A percentile compares a stretch with the other conserved stretches of the same genome.
phyloP scores from a whole-genome alignment of 2,797 vertebrate species.

The Pangasius larnaudii region DNA sequence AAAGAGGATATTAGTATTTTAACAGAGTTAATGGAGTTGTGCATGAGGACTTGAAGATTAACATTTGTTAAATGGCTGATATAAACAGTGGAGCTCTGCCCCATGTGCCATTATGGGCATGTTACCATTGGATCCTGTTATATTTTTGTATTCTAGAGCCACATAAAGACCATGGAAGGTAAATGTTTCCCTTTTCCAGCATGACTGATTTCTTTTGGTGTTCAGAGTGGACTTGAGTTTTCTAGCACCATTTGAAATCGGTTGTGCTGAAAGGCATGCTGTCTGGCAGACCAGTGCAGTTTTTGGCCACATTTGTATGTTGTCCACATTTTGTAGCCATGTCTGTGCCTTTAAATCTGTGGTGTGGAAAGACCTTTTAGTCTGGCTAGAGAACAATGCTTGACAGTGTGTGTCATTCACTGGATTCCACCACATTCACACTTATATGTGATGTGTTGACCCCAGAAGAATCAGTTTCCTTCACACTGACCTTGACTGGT shows the following conservation, averaged over 20 bases:
- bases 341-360: background rate
- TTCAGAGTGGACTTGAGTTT: constrained; percentile 63
- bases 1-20: background rate
- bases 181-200: background rate
- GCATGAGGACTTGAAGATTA: background rate
- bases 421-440: background rate
- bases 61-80: background rate
- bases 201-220: constrained; percentile 43
- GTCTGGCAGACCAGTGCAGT: background rate
- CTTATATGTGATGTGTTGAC: background rate
- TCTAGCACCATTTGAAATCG: constrained; percentile 70
- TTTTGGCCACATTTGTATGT: background rate
- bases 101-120: background rate
- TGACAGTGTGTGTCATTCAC: background rate
- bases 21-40: background rate
- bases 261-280: constrained; percentile 58
- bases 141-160: background rate
- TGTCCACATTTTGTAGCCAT: background rate
- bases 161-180: background rate
- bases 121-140: background rate
- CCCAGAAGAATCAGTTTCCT: background rate
- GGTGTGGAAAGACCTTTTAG: background rate
- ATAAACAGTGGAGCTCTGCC: background rate
- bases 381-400: background rate
- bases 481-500: background rate